These are phyloP conservation scores for Wasmannia auropunctata DNA, from an alignment of 1,140 invertebrate species.

Conservation along the genomic window DNA sequence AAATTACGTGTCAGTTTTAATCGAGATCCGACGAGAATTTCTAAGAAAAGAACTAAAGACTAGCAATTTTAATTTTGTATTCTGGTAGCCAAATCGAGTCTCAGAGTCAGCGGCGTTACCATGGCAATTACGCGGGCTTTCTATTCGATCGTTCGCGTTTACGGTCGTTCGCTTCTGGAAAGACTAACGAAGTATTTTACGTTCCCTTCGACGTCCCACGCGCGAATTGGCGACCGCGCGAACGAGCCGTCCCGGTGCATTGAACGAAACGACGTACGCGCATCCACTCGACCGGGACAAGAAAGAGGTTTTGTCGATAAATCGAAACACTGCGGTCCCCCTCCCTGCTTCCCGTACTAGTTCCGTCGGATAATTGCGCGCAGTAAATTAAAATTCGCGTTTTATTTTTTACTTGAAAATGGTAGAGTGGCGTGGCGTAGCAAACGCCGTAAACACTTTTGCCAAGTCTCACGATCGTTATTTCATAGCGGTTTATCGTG, in stretches of 20 bases:
- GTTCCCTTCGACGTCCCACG: not conserved
- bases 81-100: conserved; percentile 8
- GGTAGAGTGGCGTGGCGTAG: not conserved
- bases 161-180: conserved; percentile 33
- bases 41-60: not conserved
- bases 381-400: conserved; percentile 35
- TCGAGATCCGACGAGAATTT: not conserved
- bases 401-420: conserved; percentile 20
- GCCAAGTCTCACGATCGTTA: not conserved
- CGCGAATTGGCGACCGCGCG: conserved; percentile 2
- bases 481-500: not conserved
- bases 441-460: conserved; percentile 21
- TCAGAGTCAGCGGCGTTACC: conserved; percentile 52
- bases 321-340: conserved; percentile 42
- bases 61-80: conserved; percentile 39
- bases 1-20: not conserved
- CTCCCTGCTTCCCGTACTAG: no score
- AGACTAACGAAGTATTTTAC: conserved; percentile 61
- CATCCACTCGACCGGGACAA: not conserved
- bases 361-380: conserved; percentile 39
- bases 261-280: conserved; percentile 39
- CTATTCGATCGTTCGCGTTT: conserved; percentile 52
- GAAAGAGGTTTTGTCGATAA: conserved; percentile 47
- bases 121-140: conserved; percentile 51
- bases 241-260: conserved; percentile 20